Conservation (phyloP, 2,888 invertebrate genomes). For the Pteria penguin region DNA sequence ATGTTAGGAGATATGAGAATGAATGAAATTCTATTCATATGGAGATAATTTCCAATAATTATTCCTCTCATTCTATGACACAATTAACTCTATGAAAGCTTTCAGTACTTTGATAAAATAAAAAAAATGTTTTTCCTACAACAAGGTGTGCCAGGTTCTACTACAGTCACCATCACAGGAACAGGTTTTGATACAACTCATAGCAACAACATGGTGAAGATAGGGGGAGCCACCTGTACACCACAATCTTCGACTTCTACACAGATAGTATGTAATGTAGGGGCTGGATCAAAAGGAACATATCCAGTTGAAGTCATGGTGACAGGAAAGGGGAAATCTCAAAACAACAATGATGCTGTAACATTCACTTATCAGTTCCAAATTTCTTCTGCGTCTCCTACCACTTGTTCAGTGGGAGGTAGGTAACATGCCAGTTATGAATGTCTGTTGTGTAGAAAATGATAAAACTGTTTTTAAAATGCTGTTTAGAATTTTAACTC, state of each 20-base stretch:
- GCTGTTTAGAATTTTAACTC: too few relatives aligned
- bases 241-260: conserved; percentile 54
- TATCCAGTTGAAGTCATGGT: conserved; percentile 54
- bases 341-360: conserved; percentile 38
- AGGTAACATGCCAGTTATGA: too few relatives aligned
- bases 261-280: conserved; percentile 61
- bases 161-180: conserved; percentile 62
- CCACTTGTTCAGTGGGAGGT: conserved; percentile 57
- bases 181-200: conserved; percentile 59
- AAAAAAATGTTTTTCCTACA: too few relatives aligned
- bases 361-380: conserved; percentile 50
- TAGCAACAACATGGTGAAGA: conserved; percentile 55
- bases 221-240: conserved; percentile 64
- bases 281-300: conserved; percentile 56
- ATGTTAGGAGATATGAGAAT: too few relatives aligned
- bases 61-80: too few relatives aligned
- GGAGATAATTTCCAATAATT: too few relatives aligned
- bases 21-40: too few relatives aligned
- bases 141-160: conserved; percentile 32
- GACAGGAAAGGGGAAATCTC: conserved; percentile 48
- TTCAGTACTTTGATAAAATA: too few relatives aligned
- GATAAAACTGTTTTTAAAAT: too few relatives aligned
- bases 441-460: too few relatives aligned
- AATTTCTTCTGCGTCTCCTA: conserved; percentile 50
- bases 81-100: too few relatives aligned